These are phyloP conservation scores for Nematolebias whitei DNA, from an alignment of 2,113 vertebrate genomes.

Conservation along the genomic window DNA sequence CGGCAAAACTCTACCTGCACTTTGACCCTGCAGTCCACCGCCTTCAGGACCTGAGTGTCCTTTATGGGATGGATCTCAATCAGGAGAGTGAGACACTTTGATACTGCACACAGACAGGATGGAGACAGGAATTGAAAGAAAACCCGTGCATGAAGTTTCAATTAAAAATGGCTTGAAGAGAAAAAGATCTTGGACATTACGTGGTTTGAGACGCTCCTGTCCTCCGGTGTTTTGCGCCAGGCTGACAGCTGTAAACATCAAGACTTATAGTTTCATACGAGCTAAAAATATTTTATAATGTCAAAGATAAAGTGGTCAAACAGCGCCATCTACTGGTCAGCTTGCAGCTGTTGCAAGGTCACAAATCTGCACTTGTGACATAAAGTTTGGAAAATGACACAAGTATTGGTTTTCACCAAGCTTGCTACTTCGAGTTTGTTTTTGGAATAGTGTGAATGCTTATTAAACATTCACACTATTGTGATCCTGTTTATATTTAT, in stretches of 20 bases:
- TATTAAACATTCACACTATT: too few species aligned
- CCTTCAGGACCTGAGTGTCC: constrained; percentile 94
- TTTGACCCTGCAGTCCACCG: constrained; percentile 90
- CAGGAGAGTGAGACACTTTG: constrained; percentile 89
- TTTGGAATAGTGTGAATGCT: too few species aligned
- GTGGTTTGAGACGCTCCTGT: constrained; percentile 83
- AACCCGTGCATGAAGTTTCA: neutral
- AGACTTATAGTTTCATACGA: neutral
- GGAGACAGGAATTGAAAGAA: neutral
- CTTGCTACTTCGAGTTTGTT: too few species aligned
- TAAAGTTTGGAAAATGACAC: too few species aligned
- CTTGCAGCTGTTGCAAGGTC: neutral
- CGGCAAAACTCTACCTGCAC: constrained; percentile 82
- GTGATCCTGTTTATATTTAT: too few species aligned
- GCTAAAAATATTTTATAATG: neutral
- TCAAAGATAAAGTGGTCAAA: neutral
- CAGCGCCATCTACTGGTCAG: neutral
- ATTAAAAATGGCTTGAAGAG: constrained; percentile 1
- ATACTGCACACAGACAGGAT: constrained; percentile 75
- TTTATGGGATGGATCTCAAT: constrained; percentile 93
- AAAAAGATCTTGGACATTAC: constrained; percentile 72
- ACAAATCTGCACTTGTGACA: too few species aligned
- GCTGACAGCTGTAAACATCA: constrained; percentile 84
- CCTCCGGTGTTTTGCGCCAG: constrained; percentile 79
- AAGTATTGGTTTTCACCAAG: too few species aligned